Percentiles rank a stretch among this genome's conserved stretches.
phyloP scores from a whole-genome alignment of 2,113 vertebrate genomes.

The Entelurus aequoreus region DNA sequence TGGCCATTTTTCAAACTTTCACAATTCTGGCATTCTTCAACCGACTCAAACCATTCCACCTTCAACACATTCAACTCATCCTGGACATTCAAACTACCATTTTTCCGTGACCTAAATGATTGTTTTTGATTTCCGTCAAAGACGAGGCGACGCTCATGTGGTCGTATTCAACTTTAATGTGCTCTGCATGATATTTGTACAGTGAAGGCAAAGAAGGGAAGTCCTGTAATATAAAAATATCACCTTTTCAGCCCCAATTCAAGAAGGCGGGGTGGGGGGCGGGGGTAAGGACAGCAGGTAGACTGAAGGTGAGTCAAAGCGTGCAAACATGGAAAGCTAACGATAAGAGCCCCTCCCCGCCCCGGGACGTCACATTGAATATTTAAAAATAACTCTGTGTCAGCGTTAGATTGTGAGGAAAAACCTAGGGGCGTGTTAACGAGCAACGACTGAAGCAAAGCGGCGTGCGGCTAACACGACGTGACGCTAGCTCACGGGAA shows the following conservation, averaged over 20 bases:
- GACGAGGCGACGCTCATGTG: constrained; percentile 10
- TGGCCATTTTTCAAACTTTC: no score
- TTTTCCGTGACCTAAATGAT: no score
- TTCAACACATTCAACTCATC: no score
- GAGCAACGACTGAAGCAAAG: neutral
- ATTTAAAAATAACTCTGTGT: neutral
- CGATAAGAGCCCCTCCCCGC: neutral
- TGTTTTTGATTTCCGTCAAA: neutral
- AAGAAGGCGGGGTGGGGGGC: constrained; percentile 25
- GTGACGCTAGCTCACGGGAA: neutral
- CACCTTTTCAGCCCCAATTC: constrained; percentile 48
- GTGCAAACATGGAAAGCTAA: constrained; percentile 25
- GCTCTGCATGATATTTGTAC: constrained; percentile 71
- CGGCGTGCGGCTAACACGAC: neutral
- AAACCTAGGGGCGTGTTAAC: neutral
- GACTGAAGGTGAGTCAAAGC: constrained; percentile 51
- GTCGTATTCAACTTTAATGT: constrained; percentile 74
- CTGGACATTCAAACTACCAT: no score
- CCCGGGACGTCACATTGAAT: neutral
- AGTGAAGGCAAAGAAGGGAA: constrained; percentile 64
- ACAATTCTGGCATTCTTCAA: no score
- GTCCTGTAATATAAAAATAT: constrained; percentile 57
- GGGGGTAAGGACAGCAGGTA: constrained; percentile 56
- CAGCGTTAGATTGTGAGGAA: neutral
- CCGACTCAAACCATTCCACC: no score